These are phyloP conservation scores for Pipa parva DNA, from an alignment of 2,113 vertebrate species.

Conservation along the genomic window DNA sequence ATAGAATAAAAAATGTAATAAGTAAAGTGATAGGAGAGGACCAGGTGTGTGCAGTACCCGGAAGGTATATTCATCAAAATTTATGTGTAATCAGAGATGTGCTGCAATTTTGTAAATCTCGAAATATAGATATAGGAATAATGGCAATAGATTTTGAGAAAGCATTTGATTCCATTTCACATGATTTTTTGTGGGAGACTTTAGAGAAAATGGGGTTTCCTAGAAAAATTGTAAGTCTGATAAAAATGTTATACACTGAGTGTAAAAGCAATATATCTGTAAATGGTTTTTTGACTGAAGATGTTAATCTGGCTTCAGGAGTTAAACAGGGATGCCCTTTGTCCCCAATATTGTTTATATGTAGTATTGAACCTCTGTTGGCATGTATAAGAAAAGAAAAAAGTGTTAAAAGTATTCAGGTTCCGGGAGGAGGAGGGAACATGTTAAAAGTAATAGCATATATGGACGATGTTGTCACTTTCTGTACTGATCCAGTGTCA, in stretches of 20 bases:
- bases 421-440: background rate
- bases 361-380: background rate
- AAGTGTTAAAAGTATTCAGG: background rate
- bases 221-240: background rate
- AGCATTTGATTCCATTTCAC: background rate
- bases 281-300: background rate
- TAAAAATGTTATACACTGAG: background rate
- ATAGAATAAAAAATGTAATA: background rate
- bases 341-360: too few relatives aligned
- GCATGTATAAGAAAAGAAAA: background rate
- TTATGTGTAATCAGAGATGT: background rate
- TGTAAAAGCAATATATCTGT: background rate
- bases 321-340: background rate
- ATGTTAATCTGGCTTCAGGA: background rate
- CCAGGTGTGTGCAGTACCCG: background rate
- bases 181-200: background rate
- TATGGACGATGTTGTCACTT: background rate
- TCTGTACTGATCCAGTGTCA: background rate
- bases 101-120: background rate
- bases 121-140: background rate
- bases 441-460: background rate
- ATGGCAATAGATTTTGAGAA: background rate
- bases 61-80: background rate
- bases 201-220: background rate
- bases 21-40: background rate